These are phyloP conservation scores for Eufriesea mexicana DNA, from an alignment of 1,140 invertebrate species.

Conservation along the genomic window DNA sequence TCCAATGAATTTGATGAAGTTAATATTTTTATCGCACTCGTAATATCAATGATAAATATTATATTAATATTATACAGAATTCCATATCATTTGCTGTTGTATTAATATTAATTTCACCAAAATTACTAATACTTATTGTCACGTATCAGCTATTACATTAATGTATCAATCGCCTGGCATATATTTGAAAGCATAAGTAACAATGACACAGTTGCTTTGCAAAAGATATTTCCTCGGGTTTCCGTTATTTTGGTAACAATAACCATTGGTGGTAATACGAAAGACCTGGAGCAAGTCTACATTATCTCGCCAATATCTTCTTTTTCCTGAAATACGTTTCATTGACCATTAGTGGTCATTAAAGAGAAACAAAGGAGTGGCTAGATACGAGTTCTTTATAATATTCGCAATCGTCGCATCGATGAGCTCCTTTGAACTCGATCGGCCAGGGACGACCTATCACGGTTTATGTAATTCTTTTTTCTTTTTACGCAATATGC, in stretches of 20 bases:
- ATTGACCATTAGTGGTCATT: slow-evolving; percentile 20
- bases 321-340: background rate
- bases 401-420: background rate
- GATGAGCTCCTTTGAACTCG: slow-evolving; percentile 15
- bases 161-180: too few relatives aligned
- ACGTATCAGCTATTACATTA: too few relatives aligned
- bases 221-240: background rate
- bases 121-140: too few relatives aligned
- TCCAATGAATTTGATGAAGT: too few relatives aligned
- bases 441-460: slow-evolving; percentile 8
- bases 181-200: too few relatives aligned
- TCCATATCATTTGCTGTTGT: too few relatives aligned
- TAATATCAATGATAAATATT: too few relatives aligned
- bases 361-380: slow-evolving; percentile 43
- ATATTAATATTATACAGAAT: too few relatives aligned
- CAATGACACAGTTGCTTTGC: too few relatives aligned
- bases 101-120: too few relatives aligned
- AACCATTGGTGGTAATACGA: background rate
- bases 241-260: background rate
- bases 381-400: slow-evolving; percentile 7
- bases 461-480: slow-evolving; percentile 15
- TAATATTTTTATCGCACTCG: too few relatives aligned
- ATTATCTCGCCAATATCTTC: background rate
- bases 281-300: background rate
- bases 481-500: background rate